Conservation (phyloP, 2,888 invertebrate genomes). For the Noctua janthe region DNA sequence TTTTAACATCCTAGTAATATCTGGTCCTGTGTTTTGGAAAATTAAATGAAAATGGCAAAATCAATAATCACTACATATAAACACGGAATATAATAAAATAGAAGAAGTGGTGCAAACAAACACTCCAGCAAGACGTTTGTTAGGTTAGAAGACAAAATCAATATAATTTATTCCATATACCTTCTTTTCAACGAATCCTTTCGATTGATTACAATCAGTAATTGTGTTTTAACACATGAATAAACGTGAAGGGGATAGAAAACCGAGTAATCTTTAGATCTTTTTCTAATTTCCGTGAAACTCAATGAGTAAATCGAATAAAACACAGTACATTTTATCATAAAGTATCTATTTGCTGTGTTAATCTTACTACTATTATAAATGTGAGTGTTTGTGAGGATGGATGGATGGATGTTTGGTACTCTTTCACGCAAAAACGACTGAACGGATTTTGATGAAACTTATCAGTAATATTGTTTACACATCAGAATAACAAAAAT, state of each 20-base stretch:
- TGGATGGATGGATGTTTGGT: not conserved
- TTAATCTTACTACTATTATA: not conserved
- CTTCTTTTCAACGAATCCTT: slow-evolving; percentile 3
- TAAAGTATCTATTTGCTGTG: too few relatives aligned
- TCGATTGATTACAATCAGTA: slow-evolving; percentile 22
- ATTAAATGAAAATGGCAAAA: too few relatives aligned
- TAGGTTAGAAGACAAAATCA: too few relatives aligned
- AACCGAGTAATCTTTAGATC: slow-evolving; percentile 22
- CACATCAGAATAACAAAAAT: not conserved
- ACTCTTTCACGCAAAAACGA: not conserved
- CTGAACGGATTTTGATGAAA: not conserved
- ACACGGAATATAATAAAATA: too few relatives aligned
- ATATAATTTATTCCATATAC: not conserved
- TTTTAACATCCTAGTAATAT: too few relatives aligned
- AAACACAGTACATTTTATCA: not conserved
- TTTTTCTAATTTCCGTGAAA: slow-evolving; percentile 32
- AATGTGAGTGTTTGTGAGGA: not conserved
- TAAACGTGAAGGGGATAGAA: not conserved
- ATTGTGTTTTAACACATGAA: slow-evolving; percentile 34
- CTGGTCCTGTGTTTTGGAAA: too few relatives aligned
- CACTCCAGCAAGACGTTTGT: too few relatives aligned
- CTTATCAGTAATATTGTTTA: not conserved
- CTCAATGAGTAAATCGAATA: slow-evolving; percentile 7
- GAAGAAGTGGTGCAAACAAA: too few relatives aligned
- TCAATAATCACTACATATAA: too few relatives aligned